Evolutionary conservation across 1,140 invertebrate genomes (phyloP).

Genomic region (Neuroterus valhalla): DNA sequence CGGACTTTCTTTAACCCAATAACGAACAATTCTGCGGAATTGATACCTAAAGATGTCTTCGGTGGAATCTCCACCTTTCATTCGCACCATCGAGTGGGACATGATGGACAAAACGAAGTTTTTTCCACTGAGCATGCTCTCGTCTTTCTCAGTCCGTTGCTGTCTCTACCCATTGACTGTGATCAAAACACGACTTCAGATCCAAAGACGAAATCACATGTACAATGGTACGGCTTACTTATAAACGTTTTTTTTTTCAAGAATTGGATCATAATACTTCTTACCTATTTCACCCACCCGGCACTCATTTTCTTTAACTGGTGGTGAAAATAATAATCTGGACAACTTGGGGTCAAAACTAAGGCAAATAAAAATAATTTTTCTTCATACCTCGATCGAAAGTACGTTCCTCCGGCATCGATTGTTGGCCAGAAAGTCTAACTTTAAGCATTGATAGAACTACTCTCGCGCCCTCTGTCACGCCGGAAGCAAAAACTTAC

Average conservation of each 20-base stretch:
- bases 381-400: no score
- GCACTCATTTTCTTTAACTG: no score
- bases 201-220: conserved; percentile 88
- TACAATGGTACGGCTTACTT: conserved; percentile 80
- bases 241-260: conserved; percentile 24
- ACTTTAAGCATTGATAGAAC: no score
- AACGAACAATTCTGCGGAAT: conserved; percentile 35
- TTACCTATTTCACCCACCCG: background rate
- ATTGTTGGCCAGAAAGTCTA: no score
- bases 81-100: conserved; percentile 96
- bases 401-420: no score
- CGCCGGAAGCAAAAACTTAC: no score
- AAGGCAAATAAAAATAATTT: no score
- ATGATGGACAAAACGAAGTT: conserved; percentile 98
- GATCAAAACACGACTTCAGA: conserved; percentile 97
- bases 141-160: conserved; percentile 90
- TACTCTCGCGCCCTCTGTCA: no score
- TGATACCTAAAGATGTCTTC: conserved; percentile 63
- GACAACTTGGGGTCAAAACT: no score
- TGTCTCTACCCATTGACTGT: conserved; percentile 96
- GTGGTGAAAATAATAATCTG: no score
- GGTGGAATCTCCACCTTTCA: conserved; percentile 79
- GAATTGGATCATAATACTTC: background rate
- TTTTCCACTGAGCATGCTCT: conserved; percentile 92
- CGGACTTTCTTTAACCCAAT: conserved; percentile 41